Conservation (phyloP, 2,888 invertebrate genomes). For the Diadromus collaris region DNA sequence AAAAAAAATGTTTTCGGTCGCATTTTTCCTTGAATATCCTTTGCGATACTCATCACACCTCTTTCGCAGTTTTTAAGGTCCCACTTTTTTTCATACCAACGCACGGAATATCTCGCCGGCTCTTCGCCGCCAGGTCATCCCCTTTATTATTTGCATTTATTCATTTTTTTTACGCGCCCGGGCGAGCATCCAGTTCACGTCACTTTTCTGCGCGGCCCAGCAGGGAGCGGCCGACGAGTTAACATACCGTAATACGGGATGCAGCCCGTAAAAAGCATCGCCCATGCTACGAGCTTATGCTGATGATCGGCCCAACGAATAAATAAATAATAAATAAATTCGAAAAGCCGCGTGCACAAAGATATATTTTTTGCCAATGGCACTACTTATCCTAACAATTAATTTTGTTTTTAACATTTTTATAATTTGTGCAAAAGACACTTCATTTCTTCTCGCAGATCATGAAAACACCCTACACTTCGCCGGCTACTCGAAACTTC, state of each 20-base stretch:
- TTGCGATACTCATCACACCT: conserved; percentile 12
- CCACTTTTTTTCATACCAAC: conserved; percentile 12
- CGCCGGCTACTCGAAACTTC: background rate
- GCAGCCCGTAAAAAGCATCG: conserved; percentile 10
- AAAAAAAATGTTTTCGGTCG: background rate
- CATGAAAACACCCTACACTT: too few relatives aligned
- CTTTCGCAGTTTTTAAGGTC: conserved; percentile 27
- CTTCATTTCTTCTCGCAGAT: background rate
- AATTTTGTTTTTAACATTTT: background rate
- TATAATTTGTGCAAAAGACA: background rate
- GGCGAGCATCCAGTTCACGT: conserved; percentile 37
- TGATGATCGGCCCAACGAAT: conserved; percentile 20
- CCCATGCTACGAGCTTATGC: conserved; percentile 36
- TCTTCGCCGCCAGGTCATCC: conserved; percentile 27
- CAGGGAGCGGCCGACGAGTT: conserved; percentile 33
- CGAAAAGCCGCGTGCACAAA: conserved; percentile 15
- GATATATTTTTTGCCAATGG: conserved; percentile 8
- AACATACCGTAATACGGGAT: conserved; percentile 28
- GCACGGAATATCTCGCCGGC: conserved; percentile 28
- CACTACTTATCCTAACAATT: background rate
- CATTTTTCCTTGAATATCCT: conserved; percentile 5
- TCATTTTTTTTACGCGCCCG: conserved; percentile 42
- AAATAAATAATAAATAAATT: conserved; percentile 49
- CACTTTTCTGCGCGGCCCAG: conserved; percentile 31
- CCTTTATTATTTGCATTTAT: conserved; percentile 49